Evolutionary conservation across 2,113 vertebrate species (phyloP).

Genomic region (Lichenostomus cassidix): DNA sequence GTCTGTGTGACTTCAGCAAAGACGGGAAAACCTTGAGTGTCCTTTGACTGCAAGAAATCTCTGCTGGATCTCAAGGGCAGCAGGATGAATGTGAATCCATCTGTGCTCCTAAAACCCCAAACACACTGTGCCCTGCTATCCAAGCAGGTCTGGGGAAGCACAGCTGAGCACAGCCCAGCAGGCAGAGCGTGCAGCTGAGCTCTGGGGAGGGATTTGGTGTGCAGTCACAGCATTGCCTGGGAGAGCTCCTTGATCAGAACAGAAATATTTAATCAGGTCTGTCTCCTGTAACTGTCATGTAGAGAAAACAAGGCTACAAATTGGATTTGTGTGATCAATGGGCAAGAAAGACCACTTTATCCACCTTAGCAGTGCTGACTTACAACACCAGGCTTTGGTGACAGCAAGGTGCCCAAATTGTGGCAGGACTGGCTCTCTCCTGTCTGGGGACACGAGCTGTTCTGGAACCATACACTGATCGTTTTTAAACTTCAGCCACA

Average conservation of each 20-base stretch:
- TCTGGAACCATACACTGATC: background rate
- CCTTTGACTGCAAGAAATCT: accelerated
- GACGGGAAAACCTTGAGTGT: background rate
- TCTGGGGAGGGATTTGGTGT: background rate
- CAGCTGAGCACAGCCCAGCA: background rate
- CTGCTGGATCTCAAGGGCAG: background rate
- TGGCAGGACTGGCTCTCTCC: background rate
- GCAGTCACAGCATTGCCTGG: background rate
- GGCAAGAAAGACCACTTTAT: slow-evolving; percentile 31
- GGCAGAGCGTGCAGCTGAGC: background rate
- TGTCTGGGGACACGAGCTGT: background rate
- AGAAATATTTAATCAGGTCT: slow-evolving; percentile 43
- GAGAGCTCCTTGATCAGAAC: slow-evolving; percentile 16
- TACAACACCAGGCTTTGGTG: background rate
- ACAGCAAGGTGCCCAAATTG: background rate
- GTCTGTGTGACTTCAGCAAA: background rate
- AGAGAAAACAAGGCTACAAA: slow-evolving; percentile 40
- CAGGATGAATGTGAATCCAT: background rate
- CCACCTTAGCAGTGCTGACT: background rate
- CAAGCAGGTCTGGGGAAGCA: background rate
- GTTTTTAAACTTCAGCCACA: background rate
- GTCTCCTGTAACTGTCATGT: slow-evolving; percentile 1
- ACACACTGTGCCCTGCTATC: accelerated
- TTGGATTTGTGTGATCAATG: slow-evolving; percentile 43
- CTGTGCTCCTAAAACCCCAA: background rate